These are phyloP conservation scores for Apeltes quadracus DNA, from an alignment of 2,113 vertebrate genomes.

Conservation along the genomic window DNA sequence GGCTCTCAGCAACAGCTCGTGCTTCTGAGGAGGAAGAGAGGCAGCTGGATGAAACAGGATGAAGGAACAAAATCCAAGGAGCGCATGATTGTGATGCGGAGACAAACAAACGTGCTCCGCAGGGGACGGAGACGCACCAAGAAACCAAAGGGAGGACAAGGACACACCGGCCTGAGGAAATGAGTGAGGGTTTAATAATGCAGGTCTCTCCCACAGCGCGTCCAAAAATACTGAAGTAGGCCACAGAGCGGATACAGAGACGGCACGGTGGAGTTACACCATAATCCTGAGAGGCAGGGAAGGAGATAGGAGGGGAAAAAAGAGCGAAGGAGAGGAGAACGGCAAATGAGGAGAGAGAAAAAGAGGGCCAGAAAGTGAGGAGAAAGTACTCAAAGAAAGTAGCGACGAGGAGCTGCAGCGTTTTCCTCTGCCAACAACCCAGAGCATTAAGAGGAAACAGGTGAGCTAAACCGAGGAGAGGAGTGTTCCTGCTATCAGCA, in stretches of 20 bases:
- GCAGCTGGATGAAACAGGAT: not conserved
- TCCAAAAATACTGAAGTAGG: conserved; percentile 73
- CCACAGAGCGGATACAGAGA: conserved; percentile 51
- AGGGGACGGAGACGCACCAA: conserved; percentile 15
- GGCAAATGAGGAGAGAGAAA: conserved; percentile 23
- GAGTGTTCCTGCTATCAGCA: conserved; percentile 53
- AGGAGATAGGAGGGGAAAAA: conserved; percentile 27
- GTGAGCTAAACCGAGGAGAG: conserved; percentile 14
- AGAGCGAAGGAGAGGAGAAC: conserved; percentile 15
- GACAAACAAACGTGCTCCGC: conserved; percentile 12
- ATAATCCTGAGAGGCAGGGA: conserved; percentile 39
- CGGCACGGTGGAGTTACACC: conserved; percentile 33
- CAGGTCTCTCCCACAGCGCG: conserved; percentile 50
- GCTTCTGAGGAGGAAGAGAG: conserved; percentile 81
- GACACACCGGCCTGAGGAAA: conserved; percentile 25
- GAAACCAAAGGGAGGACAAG: conserved; percentile 45
- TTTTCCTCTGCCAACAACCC: conserved; percentile 26
- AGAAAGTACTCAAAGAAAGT: not conserved
- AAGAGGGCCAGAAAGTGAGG: not conserved
- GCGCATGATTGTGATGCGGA: not conserved
- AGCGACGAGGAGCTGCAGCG: conserved; percentile 3
- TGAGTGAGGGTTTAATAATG: conserved; percentile 59
- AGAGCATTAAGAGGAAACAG: conserved; percentile 15
- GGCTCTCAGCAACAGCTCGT: conserved; percentile 84
- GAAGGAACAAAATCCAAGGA: not conserved